A percentile compares a stretch with the other conserved stretches of the same genome.
These are phyloP conservation scores for Proctacanthus coquilletti DNA, from an alignment of 1,140 invertebrate genomes.

Conservation along the genomic window DNA sequence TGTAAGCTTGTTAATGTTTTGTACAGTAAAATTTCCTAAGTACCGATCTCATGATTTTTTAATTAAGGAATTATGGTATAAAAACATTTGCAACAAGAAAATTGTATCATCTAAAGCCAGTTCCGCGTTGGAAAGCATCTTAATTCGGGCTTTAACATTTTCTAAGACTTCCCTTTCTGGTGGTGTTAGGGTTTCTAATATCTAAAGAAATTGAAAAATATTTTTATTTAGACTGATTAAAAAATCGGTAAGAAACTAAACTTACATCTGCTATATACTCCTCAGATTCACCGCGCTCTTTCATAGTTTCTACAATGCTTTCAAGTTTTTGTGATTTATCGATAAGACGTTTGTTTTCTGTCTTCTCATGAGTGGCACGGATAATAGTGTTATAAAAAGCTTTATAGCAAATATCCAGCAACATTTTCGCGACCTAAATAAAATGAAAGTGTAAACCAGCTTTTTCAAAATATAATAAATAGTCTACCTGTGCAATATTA, in stretches of 20 bases:
- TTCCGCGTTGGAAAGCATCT: conserved; percentile 49
- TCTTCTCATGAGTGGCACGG: conserved; percentile 42
- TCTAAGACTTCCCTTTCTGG: conserved; percentile 52
- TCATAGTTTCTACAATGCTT: conserved; percentile 57
- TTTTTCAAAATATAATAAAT: neutral
- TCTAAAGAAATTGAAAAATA: conserved; percentile 29
- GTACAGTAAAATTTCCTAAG: too few relatives aligned
- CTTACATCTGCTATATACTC: conserved; percentile 61
- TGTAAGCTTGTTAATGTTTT: too few relatives aligned
- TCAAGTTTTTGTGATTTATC: conserved; percentile 75
- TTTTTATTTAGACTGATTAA: neutral
- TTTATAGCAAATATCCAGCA: conserved; percentile 60
- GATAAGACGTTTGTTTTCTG: conserved; percentile 54
- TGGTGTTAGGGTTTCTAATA: conserved; percentile 62
- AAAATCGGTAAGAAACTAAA: conserved; percentile 8
- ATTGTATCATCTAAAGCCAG: conserved; percentile 56
- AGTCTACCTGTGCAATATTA: conserved; percentile 33
- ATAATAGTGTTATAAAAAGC: conserved; percentile 53
- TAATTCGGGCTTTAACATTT: conserved; percentile 46
- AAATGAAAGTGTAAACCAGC: conserved; percentile 2
- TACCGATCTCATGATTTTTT: too few relatives aligned
- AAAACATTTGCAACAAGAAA: conserved; percentile 50
- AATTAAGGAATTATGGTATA: conserved; percentile 16
- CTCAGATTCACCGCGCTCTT: conserved; percentile 52
- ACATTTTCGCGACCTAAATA: conserved; percentile 50